Evolutionary conservation across 2,888 invertebrate species (phyloP).

Genomic region (Pristionchus maxplancki): DNA sequence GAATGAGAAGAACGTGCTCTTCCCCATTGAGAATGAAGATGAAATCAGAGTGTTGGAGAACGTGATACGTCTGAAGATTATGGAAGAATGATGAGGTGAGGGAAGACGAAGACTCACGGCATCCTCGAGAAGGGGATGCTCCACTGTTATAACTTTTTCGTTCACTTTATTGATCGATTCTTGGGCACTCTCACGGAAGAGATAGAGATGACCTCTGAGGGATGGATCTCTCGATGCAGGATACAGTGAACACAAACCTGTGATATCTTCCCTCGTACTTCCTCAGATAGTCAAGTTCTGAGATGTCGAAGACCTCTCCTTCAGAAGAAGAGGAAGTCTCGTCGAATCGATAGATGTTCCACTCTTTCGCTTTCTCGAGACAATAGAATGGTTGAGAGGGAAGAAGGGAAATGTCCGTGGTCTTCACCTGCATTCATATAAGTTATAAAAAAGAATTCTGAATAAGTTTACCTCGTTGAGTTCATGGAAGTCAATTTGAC

Average conservation of each 20-base stretch:
- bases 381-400: conserved; percentile 4
- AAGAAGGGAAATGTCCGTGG: conserved; percentile 16
- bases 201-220: not conserved
- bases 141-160: not conserved
- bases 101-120: not conserved
- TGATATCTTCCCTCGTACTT: conserved; percentile 13
- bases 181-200: not conserved
- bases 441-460: no score
- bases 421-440: not conserved
- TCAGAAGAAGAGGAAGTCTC: not conserved
- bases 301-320: conserved; percentile 1
- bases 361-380: not conserved
- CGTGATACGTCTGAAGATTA: not conserved
- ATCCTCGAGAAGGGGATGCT: not conserved
- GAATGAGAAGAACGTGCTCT: not conserved
- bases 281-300: not conserved
- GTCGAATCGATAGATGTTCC: conserved; percentile 8
- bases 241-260: no score
- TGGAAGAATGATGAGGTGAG: not conserved
- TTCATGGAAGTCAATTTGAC: not conserved
- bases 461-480: conserved; percentile 14
- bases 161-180: not conserved
- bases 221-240: no score
- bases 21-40: conserved; percentile 37
- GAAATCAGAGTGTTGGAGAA: conserved; percentile 10